Evolutionary conservation across 1,140 invertebrate genomes (phyloP).

Genomic region (Atta texana): DNA sequence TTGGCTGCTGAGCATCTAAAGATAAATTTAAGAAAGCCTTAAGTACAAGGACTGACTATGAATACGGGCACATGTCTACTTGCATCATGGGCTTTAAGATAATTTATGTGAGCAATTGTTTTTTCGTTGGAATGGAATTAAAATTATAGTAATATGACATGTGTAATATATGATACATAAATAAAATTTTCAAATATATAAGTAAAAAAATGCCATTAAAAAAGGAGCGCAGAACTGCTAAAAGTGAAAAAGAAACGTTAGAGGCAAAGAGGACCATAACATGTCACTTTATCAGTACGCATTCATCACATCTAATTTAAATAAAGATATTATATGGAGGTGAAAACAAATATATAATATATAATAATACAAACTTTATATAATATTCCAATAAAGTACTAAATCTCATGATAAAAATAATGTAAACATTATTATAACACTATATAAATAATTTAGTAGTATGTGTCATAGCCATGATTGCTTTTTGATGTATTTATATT

Average conservation of each 20-base stretch:
- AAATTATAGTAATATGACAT: constrained; percentile 30
- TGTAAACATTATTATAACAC: not conserved
- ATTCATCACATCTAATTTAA: constrained; percentile 28
- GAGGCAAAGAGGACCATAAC: constrained; percentile 7
- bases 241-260: constrained; percentile 23
- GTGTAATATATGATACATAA: not conserved
- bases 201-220: constrained; percentile 60
- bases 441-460: not conserved
- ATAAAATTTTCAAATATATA: constrained; percentile 42
- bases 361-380: constrained; percentile 30
- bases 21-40: no score
- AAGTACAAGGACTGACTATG: no score
- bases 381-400: constrained; percentile 2
- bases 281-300: constrained; percentile 61
- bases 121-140: not conserved
- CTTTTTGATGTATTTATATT: not conserved
- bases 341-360: not conserved
- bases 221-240: not conserved
- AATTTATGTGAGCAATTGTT: constrained; percentile 43
- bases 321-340: not conserved
- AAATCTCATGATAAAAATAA: not conserved
- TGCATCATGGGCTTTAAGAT: not conserved
- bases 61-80: no score
- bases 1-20: no score
- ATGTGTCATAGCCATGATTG: not conserved